Evolutionary conservation across 2,797 vertebrate species (phyloP).

Genomic region (Clarias platycephalus): DNA sequence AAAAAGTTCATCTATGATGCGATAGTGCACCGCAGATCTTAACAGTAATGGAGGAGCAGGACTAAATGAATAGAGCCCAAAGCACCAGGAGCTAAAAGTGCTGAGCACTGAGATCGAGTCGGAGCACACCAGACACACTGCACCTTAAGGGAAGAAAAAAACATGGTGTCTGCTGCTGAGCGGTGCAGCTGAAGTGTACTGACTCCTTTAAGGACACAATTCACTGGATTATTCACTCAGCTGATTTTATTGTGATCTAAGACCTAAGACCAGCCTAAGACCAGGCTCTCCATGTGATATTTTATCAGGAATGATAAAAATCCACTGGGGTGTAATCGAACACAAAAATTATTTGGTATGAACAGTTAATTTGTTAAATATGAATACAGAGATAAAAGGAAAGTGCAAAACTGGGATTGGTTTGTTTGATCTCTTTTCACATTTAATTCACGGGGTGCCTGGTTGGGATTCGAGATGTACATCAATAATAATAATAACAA

Average conservation of each 20-base stretch:
- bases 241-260: background rate
- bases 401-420: too few species aligned
- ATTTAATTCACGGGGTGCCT: too few species aligned
- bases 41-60: background rate
- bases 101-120: background rate
- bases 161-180: background rate
- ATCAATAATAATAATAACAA: background rate
- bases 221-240: background rate
- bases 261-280: too few species aligned
- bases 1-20: background rate
- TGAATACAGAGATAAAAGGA: background rate
- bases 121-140: background rate
- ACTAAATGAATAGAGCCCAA: background rate
- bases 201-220: background rate
- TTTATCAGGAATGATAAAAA: background rate
- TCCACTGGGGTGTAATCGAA: background rate
- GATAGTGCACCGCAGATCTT: background rate
- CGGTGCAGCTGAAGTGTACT: background rate
- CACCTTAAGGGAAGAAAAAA: background rate
- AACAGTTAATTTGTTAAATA: background rate
- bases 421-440: background rate
- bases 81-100: conserved; percentile 6
- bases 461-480: background rate
- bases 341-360: background rate
- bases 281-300: background rate